Evolutionary conservation across 2,888 invertebrate species (phyloP).

Genomic region (Rhagonycha fulva): DNA sequence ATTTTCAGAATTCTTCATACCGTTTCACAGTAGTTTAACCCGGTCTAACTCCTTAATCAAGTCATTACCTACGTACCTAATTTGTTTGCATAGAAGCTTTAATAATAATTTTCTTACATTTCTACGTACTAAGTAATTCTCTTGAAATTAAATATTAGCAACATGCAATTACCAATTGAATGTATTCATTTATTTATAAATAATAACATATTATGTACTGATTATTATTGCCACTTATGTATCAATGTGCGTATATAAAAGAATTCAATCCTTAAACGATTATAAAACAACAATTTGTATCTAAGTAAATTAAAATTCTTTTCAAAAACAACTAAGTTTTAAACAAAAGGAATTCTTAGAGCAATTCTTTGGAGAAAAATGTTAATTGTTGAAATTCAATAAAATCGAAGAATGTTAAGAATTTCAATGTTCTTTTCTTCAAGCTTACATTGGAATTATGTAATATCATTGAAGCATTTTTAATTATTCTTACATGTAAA

Average conservation of each 20-base stretch:
- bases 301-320: conserved; percentile 22
- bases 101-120: neutral
- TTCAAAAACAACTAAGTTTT: conserved; percentile 20
- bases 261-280: neutral
- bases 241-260: neutral
- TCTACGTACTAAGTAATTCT: neutral
- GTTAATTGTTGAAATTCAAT: conserved; percentile 29
- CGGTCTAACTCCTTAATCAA: neutral
- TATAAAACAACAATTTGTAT: conserved; percentile 9
- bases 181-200: neutral
- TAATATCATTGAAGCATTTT: neutral
- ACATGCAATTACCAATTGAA: neutral
- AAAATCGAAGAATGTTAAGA: conserved; percentile 27
- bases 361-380: conserved; percentile 21
- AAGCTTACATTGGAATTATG: neutral
- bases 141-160: neutral
- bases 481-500: neutral
- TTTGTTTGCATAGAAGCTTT: neutral
- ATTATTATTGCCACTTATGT: neutral
- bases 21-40: no score
- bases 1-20: no score
- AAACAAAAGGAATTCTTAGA: conserved; percentile 20
- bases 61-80: neutral
- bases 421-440: conserved; percentile 17
- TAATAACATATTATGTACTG: neutral